phyloP scores from a whole-genome alignment of 2,113 vertebrate species.

The human region DNA sequence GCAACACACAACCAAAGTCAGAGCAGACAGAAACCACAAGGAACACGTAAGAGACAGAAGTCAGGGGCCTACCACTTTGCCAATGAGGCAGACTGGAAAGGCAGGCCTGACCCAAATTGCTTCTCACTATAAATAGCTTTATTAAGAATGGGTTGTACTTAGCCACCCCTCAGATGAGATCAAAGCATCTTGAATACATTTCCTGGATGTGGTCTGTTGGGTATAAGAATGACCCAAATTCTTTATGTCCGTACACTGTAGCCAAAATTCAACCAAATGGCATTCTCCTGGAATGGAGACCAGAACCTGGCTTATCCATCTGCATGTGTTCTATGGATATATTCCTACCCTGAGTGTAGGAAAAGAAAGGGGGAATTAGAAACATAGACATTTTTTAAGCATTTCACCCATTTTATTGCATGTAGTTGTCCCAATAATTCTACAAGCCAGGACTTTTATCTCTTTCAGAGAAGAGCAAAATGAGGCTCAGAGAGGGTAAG shows the following conservation, averaged over 20 bases:
- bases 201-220: background rate
- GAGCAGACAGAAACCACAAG: background rate
- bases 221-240: background rate
- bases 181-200: background rate
- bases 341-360: background rate
- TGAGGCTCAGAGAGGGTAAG: background rate
- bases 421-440: background rate
- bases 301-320: background rate
- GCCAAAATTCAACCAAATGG: background rate
- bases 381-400: background rate
- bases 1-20: background rate
- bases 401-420: background rate
- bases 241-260: background rate
- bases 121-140: conserved; percentile 12
- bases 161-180: background rate
- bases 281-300: background rate
- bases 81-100: background rate
- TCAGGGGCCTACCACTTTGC: background rate
- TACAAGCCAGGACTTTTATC: background rate
- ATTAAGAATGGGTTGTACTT: background rate
- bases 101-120: background rate
- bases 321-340: background rate
- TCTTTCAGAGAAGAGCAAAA: conserved; percentile 27
- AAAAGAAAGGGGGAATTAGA: background rate
- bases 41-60: background rate